These are phyloP conservation scores for Falco naumanni DNA, from an alignment of 2,797 vertebrate genomes.

Conservation along the genomic window DNA sequence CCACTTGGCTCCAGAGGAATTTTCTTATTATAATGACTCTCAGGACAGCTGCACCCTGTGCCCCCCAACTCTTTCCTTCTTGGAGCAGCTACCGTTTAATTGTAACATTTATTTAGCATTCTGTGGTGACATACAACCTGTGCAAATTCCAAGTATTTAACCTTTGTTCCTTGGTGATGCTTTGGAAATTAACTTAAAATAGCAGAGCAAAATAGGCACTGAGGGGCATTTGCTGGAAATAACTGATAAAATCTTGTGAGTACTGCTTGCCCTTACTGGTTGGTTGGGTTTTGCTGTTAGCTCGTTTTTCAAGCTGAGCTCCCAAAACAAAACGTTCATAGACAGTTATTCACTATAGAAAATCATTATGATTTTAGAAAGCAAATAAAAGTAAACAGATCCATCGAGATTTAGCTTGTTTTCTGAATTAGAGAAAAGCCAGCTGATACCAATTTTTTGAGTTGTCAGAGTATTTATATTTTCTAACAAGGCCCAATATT, in stretches of 20 bases:
- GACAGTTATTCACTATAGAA: neutral
- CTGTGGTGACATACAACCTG: neutral
- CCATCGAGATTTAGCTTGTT: neutral
- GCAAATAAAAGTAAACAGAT: neutral
- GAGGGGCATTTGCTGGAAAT: neutral
- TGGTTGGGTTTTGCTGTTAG: conserved; percentile 20
- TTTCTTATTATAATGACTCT: neutral
- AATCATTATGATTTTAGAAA: neutral
- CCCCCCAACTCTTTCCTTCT: neutral
- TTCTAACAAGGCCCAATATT: neutral
- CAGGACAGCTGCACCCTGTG: neutral
- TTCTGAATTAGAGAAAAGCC: neutral
- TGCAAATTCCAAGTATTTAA: conserved; percentile 47
- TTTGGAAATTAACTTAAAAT: conserved; percentile 43
- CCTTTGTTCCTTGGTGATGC: conserved; percentile 8
- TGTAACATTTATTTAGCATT: neutral
- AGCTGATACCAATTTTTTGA: neutral
- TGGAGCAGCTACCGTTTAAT: neutral
- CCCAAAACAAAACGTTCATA: neutral
- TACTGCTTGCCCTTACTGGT: conserved; percentile 20
- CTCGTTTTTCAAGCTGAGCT: conserved; percentile 13
- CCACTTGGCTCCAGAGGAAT: neutral
- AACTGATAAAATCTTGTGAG: conserved; percentile 14
- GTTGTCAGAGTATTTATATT: neutral
- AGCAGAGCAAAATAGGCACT: neutral